A percentile compares a stretch with the other conserved stretches of the same genome.
Conservation (phyloP, 2,888 invertebrate species). For the Xanthorhoe spadicearia region DNA sequence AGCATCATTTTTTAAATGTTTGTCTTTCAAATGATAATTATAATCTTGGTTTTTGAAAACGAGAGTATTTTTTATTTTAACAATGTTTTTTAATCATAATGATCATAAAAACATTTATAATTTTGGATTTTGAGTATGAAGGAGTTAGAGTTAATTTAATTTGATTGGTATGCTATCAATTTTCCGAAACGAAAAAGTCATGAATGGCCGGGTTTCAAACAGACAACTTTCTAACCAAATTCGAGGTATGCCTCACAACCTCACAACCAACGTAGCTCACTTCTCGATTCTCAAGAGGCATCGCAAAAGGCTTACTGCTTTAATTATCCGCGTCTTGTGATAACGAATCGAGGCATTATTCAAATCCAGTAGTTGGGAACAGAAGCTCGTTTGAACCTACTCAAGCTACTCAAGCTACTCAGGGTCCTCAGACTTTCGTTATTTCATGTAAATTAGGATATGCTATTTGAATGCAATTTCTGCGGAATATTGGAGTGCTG, state of each 20-base stretch:
- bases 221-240: too few relatives aligned
- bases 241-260: too few relatives aligned
- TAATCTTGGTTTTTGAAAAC: not conserved
- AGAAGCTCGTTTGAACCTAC: constrained; percentile 35
- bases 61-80: too few relatives aligned
- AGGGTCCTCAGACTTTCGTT: constrained; percentile 32
- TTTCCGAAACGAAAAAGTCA: too few relatives aligned
- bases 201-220: too few relatives aligned
- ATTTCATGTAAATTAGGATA: constrained; percentile 36
- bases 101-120: too few relatives aligned
- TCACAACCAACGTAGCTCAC: too few relatives aligned
- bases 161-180: too few relatives aligned
- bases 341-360: constrained; percentile 38
- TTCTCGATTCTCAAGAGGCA: not conserved
- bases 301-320: constrained; percentile 33
- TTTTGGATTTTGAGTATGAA: too few relatives aligned
- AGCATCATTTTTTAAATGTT: constrained; percentile 3
- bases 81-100: too few relatives aligned
- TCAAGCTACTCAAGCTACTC: constrained; percentile 18
- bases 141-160: too few relatives aligned
- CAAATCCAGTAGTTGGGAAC: constrained; percentile 34
- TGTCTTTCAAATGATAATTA: too few relatives aligned
- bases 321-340: constrained; percentile 35
- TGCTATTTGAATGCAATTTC: constrained; percentile 25
- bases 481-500: constrained; percentile 18